Conservation (phyloP, 2,113 vertebrate species). For the Sylvilagus bachmani region DNA sequence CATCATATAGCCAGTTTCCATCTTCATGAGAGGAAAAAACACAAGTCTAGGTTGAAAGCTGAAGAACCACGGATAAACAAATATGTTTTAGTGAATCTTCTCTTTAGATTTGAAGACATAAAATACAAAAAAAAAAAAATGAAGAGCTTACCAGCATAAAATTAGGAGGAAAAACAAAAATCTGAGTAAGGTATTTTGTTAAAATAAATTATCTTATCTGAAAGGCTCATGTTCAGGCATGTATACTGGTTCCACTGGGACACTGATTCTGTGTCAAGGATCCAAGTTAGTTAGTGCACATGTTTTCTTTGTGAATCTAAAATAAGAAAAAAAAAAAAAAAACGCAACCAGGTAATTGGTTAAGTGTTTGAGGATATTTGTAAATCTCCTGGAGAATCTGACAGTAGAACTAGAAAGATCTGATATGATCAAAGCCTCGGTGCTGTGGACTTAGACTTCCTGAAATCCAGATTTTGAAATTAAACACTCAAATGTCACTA, state of each 20-base stretch:
- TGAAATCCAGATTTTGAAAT: conserved; percentile 42
- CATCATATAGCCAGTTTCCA: no score
- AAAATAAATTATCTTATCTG: neutral
- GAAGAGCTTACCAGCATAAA: neutral
- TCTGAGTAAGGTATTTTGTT: neutral
- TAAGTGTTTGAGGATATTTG: neutral
- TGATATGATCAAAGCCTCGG: neutral
- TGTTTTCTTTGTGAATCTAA: neutral
- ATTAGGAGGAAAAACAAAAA: neutral
- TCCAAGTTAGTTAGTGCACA: neutral
- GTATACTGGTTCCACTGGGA: neutral
- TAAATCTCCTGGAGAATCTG: neutral
- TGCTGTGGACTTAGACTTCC: neutral
- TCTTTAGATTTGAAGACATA: neutral
- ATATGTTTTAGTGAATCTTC: neutral
- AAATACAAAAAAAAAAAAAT: neutral
- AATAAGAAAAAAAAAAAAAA: neutral
- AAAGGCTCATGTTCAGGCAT: neutral
- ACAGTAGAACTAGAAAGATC: neutral
- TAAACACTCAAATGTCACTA: neutral
- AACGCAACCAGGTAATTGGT: neutral
- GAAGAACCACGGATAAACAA: neutral
- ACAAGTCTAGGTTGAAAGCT: neutral
- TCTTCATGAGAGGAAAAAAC: neutral
- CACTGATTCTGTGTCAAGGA: neutral